Evolutionary conservation across 2,113 vertebrate species (phyloP), one percentile per base, ranked within the genome.

Genomic region (Falco punctatus): DNA sequence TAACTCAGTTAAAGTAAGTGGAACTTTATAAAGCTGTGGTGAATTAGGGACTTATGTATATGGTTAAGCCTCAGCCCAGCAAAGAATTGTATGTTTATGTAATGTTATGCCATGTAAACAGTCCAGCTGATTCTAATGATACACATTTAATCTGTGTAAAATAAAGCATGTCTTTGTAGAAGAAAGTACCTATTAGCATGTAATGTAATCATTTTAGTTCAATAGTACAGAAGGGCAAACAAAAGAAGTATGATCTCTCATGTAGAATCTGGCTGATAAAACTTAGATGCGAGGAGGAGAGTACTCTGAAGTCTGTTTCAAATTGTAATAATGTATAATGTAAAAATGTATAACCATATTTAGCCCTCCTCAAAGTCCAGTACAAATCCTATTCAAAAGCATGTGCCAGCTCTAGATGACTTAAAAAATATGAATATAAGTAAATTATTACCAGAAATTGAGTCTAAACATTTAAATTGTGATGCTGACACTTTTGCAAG

Each of bases 401-500:
- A 49, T n/a, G 5, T 49, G 7, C 24, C 55, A 42, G 8, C 4
- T 38, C 10, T 67, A 79, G 22, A 35, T 38, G 9, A 4, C 21
- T 72, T 28, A 28, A 71, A 32, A 90, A 66, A 22, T 20, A 59
- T 22, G 1, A 51, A 26, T 62, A 20, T 80, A 17, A 48, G 86
- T 15, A 84, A 88, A 59, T 72, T 86, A 61, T 49, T 81, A 48
- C 6, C 65, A 32, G 30, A 97, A 66, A 48, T 58, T 90, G 81
- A 81, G 15, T 82, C 69, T 69, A 77, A 71, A 61, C 13, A 33
- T 57, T 70, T 97, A 65, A 73, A 97, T 81, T 96, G 42, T 85
- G 92, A 95, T 94, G 74, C 73, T 85, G 38, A 61, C 46, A 58
- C 55, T 91, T 97, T 96, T 90, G 21, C 21, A 18, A 77, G 38